Percentiles rank a stretch among this genome's conserved stretches.
phyloP scores from a whole-genome alignment of 2,888 invertebrate genomes.

The Agrotis clavis region DNA sequence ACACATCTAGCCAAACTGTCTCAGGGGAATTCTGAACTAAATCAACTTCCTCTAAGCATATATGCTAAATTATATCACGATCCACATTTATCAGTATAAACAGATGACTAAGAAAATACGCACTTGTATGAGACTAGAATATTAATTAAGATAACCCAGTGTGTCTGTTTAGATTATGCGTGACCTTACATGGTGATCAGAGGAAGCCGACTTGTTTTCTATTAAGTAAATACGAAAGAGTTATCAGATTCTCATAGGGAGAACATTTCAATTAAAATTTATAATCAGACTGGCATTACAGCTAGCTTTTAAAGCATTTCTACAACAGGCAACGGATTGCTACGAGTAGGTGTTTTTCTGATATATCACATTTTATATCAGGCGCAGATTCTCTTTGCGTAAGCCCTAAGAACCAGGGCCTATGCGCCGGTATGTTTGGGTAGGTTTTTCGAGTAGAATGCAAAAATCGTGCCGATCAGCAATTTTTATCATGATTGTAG shows the following conservation, averaged over 20 bases:
- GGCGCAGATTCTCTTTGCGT: no score
- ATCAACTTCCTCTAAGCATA: constrained; percentile 34
- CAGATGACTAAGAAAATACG: constrained; percentile 42
- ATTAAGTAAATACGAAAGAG: constrained; percentile 12
- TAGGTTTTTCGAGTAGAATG: neutral
- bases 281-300: neutral
- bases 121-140: constrained; percentile 28
- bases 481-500: neutral
- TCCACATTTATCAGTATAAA: constrained; percentile 18
- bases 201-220: constrained; percentile 26
- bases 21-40: constrained; percentile 36
- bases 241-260: no score
- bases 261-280: neutral
- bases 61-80: constrained; percentile 15
- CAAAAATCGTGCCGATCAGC: neutral
- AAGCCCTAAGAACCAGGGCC: no score
- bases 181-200: constrained; percentile 47
- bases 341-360: no score
- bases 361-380: no score
- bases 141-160: constrained; percentile 28
- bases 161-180: constrained; percentile 12
- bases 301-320: neutral
- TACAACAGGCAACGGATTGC: no score
- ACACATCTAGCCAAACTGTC: constrained; percentile 39
- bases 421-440: neutral